A percentile compares a stretch with the other conserved stretches of the same genome.
Evolutionary conservation across 2,113 vertebrate genomes (phyloP).

Genomic region (Girardinichthys multiradiatus): DNA sequence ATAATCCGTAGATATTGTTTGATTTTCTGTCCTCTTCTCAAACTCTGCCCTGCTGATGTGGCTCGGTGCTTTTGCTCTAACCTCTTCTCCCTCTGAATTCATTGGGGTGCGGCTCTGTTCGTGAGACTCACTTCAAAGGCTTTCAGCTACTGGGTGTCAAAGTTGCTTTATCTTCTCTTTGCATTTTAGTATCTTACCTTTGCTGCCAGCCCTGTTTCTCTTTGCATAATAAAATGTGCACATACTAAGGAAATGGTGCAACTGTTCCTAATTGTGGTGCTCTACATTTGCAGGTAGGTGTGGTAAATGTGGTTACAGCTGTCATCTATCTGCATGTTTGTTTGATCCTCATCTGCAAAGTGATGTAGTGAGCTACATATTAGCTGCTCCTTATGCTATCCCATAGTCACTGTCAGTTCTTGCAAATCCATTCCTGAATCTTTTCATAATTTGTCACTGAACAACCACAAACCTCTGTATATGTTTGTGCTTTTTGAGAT

Average conservation of each 20-base stretch:
- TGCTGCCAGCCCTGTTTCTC: conserved; percentile 33
- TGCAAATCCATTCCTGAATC: no score
- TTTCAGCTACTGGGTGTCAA: conserved; percentile 32
- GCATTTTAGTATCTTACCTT: conserved; percentile 25
- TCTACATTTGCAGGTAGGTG: conserved; percentile 33
- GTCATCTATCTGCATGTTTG: conserved; percentile 16
- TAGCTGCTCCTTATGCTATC: neutral
- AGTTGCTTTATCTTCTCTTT: conserved; percentile 16
- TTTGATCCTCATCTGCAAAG: neutral
- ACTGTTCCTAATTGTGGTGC: conserved; percentile 42
- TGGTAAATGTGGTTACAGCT: conserved; percentile 52
- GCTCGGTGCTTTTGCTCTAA: neutral
- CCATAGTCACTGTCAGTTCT: no score
- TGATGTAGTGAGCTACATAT: neutral
- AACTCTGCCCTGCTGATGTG: neutral
- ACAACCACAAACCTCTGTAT: no score
- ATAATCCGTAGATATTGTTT: no score
- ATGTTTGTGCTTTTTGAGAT: no score
- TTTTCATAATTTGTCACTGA: no score
- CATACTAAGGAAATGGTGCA: conserved; percentile 49
- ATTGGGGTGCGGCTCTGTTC: conserved; percentile 42
- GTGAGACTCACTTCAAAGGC: conserved; percentile 52
- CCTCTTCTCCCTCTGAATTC: neutral
- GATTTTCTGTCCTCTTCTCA: neutral
- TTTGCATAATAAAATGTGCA: conserved; percentile 30